Percentiles rank a stretch among this genome's conserved stretches.
Evolutionary conservation across 1,140 invertebrate species (phyloP).

Genomic region (Nasonia vitripennis): DNA sequence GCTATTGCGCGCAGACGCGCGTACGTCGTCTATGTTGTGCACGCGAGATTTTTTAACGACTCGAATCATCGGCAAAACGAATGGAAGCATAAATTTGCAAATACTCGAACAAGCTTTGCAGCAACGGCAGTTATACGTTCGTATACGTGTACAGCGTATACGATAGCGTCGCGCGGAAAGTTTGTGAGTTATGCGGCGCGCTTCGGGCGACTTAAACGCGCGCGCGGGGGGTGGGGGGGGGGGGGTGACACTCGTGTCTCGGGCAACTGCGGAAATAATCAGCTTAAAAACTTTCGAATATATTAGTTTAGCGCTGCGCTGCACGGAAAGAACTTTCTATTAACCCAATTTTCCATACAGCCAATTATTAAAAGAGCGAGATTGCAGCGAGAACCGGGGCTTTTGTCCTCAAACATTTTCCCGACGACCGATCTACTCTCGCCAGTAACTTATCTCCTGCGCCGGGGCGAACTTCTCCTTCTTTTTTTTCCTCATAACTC

Average conservation of each 20-base stretch:
- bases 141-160: too few relatives aligned
- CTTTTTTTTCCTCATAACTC: background rate
- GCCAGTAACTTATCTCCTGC: background rate
- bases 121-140: too few relatives aligned
- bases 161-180: background rate
- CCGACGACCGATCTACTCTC: background rate
- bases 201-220: conserved; percentile 7
- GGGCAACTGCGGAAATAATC: conserved; percentile 34
- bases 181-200: conserved; percentile 4
- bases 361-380: conserved; percentile 39
- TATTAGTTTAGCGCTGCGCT: conserved; percentile 14
- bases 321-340: conserved; percentile 38
- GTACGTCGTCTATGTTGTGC: too few relatives aligned
- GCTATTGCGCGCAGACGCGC: background rate
- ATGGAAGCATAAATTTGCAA: conserved; percentile 3
- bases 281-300: conserved; percentile 43
- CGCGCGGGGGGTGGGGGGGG: too few relatives aligned
- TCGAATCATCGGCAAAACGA: background rate
- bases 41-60: too few relatives aligned
- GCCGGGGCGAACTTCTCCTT: background rate
- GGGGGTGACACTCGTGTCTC: background rate
- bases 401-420: conserved; percentile 22
- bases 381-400: background rate
- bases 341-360: conserved; percentile 41
- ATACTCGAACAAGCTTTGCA: background rate